A percentile compares a stretch with the other conserved stretches of the same genome.
Evolutionary conservation across 2,797 vertebrate genomes (phyloP).

Genomic region (Emydoidea blandingii): DNA sequence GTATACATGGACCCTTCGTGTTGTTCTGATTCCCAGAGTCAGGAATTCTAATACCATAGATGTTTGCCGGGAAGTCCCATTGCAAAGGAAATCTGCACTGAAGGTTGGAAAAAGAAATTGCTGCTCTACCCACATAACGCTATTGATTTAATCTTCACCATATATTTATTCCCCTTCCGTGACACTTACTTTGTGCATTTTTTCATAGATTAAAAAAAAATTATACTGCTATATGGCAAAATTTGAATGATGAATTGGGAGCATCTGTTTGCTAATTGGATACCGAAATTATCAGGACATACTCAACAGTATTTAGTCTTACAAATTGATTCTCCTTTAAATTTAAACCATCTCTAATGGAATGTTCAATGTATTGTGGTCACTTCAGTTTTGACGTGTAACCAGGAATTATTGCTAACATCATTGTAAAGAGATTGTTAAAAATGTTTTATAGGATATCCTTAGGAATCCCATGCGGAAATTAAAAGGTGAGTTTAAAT

Average conservation of each 20-base stretch:
- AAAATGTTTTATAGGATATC: neutral
- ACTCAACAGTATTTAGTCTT: neutral
- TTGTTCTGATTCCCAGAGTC: neutral
- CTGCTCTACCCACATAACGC: neutral
- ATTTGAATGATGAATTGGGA: neutral
- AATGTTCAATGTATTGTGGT: neutral
- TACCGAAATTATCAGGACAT: neutral
- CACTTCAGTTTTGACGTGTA: neutral
- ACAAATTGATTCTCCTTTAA: neutral
- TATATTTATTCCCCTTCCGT: neutral
- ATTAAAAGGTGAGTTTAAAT: neutral
- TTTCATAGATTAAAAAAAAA: neutral
- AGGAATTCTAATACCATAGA: neutral
- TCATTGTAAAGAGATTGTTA: neutral
- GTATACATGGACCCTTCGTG: neutral
- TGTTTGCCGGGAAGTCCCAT: neutral
- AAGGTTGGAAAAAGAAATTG: neutral
- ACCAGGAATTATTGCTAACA: neutral
- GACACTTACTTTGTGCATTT: neutral
- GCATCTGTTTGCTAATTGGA: neutral
- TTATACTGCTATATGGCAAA: neutral
- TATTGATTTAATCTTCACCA: neutral
- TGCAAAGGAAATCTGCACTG: neutral
- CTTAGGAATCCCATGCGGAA: neutral
- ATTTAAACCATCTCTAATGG: neutral